Conservation (phyloP, 2,113 vertebrate species). For the Nothoprocta perdicaria region DNA sequence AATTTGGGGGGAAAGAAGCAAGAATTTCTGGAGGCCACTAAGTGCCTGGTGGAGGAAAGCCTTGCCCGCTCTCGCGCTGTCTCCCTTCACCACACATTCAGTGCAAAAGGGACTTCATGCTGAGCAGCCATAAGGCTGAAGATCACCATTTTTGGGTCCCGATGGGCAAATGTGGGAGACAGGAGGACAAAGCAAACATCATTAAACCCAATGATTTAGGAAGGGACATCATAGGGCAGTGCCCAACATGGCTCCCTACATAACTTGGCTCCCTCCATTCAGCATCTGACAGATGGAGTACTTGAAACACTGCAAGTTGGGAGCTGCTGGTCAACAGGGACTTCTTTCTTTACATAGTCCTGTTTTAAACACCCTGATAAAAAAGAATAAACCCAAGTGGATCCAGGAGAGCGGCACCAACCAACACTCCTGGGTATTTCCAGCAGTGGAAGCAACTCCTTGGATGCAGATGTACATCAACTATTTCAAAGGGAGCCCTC, state of each 20-base stretch:
- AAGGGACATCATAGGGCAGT: neutral
- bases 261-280: neutral
- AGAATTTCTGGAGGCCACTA: neutral
- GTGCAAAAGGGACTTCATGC: accelerated
- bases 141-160: neutral
- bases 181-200: neutral
- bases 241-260: neutral
- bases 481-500: neutral
- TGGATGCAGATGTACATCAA: neutral
- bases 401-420: neutral
- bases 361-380: neutral
- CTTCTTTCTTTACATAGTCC: neutral
- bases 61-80: neutral
- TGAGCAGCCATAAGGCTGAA: neutral
- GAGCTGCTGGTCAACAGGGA: neutral
- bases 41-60: neutral
- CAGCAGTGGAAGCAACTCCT: neutral
- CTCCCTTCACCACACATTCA: accelerated
- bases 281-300: accelerated
- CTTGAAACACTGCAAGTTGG: neutral
- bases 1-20: neutral
- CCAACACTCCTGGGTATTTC: neutral
- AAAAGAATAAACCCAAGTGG: neutral
- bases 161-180: neutral
- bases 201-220: neutral